A percentile compares a stretch with the other conserved stretches of the same genome.
Conservation (phyloP, 2,888 invertebrate genomes). For the Protula sp. region DNA sequence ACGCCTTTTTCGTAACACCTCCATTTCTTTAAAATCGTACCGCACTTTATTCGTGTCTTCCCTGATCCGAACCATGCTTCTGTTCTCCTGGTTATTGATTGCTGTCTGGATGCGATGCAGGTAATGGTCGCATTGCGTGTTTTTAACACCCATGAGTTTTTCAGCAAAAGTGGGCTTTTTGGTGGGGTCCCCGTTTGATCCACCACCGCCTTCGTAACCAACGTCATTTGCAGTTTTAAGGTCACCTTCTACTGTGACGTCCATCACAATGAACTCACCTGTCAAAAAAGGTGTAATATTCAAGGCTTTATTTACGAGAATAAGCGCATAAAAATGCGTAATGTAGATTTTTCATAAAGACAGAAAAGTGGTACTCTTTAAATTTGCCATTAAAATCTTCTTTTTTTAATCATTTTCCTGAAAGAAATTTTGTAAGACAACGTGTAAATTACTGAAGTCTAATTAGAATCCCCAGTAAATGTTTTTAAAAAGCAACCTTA, state of each 20-base stretch:
- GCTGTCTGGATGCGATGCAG: slow-evolving; percentile 25
- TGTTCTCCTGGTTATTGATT: slow-evolving; percentile 30
- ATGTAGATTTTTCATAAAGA: no score
- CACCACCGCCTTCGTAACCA: background rate
- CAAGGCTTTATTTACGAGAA: no score
- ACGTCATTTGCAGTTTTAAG: background rate
- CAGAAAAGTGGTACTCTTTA: no score
- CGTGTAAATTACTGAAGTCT: no score
- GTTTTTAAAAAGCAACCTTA: no score
- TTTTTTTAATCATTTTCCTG: no score
- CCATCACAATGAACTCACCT: slow-evolving; percentile 48
- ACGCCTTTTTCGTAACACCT: slow-evolving; percentile 36
- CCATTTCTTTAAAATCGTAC: slow-evolving; percentile 40
- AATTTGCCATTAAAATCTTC: no score
- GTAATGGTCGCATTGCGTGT: slow-evolving; percentile 41
- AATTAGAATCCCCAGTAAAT: no score
- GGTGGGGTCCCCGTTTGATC: background rate
- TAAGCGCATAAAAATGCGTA: no score
- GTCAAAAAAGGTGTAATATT: slow-evolving; percentile 12
- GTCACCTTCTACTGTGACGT: slow-evolving; percentile 17
- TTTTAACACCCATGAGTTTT: slow-evolving; percentile 39
- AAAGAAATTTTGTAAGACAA: no score
- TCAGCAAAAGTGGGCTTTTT: slow-evolving; percentile 30
- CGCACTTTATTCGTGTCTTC: slow-evolving; percentile 33
- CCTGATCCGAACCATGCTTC: slow-evolving; percentile 30